Conservation (phyloP, 2,113 vertebrate species). For the Labeo rohita region DNA sequence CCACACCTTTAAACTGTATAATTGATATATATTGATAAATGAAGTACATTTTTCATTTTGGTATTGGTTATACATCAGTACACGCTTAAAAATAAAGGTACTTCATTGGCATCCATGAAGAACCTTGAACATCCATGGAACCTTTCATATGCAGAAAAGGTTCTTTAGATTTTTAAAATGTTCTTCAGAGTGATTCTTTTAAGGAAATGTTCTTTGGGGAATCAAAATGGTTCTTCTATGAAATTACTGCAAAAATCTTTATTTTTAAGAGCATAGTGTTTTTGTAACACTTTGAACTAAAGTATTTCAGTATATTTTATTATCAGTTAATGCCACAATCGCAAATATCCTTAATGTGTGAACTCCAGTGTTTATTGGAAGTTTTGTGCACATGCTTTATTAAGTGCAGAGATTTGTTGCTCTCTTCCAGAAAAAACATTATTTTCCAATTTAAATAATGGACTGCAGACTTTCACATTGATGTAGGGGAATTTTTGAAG, state of each 20-base stretch:
- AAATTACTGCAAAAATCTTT: no score
- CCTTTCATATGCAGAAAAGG: no score
- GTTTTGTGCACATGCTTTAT: neutral
- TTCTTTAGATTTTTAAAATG: no score
- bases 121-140: no score
- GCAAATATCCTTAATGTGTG: neutral
- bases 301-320: neutral
- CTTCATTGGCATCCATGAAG: no score
- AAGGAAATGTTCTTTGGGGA: no score
- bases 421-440: neutral
- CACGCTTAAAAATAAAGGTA: no score
- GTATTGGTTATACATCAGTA: neutral
- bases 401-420: slow-evolving; percentile 9
- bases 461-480: slow-evolving; percentile 12
- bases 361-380: neutral
- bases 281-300: neutral
- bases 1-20: neutral
- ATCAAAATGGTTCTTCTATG: no score
- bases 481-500: slow-evolving; percentile 1
- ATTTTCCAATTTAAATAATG: neutral
- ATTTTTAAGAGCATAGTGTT: neutral
- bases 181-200: no score
- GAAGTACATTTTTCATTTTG: neutral
- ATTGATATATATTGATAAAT: neutral
- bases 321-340: neutral